These are phyloP conservation scores for Platygyra sinensis DNA, from an alignment of 64 coral and sea anemone species.

Conservation along the genomic window DNA sequence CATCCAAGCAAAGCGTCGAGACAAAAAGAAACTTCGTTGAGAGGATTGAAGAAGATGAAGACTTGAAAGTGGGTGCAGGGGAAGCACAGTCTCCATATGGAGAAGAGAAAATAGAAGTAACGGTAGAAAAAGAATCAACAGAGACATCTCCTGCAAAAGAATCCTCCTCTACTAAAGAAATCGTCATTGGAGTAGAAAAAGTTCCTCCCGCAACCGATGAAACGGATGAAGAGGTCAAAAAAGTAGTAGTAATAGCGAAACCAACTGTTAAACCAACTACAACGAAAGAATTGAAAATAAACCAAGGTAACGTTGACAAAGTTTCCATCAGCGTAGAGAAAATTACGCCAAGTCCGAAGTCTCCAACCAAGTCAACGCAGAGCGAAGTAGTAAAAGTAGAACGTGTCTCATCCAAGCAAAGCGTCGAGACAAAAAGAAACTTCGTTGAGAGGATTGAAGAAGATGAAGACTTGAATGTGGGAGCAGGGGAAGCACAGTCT, in stretches of 20 bases:
- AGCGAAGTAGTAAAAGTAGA: background rate
- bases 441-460: background rate
- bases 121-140: background rate
- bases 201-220: background rate
- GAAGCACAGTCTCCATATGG: no score
- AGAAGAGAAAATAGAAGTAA: background rate
- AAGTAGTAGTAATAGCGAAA: background rate
- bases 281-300: background rate
- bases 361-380: background rate
- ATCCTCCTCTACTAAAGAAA: background rate
- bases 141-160: background rate
- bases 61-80: background rate
- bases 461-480: background rate
- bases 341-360: background rate
- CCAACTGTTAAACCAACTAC: background rate
- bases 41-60: conserved; percentile 1
- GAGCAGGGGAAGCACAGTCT: no score
- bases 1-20: background rate
- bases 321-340: background rate
- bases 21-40: background rate
- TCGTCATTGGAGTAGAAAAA: background rate
- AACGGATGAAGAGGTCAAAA: background rate
- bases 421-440: background rate
- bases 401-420: background rate
- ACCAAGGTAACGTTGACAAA: no score